A percentile compares a stretch with the other conserved stretches of the same genome.
These are phyloP conservation scores for Heliconius hortense DNA, from an alignment of 2,888 invertebrate species.

Conservation along the genomic window DNA sequence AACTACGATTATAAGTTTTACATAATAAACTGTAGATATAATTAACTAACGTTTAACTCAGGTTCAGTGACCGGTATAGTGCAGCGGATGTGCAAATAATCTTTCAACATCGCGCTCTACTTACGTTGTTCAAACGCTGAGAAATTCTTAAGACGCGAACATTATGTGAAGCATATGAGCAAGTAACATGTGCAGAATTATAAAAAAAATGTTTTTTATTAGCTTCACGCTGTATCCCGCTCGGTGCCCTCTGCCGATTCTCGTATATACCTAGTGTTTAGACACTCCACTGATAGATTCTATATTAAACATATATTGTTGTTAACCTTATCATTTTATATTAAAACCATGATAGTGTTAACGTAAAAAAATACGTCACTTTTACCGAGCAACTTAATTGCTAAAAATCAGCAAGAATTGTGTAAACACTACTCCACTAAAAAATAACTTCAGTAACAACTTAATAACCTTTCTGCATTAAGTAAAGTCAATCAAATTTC, in stretches of 20 bases:
- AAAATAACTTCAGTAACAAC: neutral
- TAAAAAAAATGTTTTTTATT: neutral
- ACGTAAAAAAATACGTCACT: neutral
- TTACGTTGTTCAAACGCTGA: constrained; percentile 38
- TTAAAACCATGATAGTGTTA: neutral
- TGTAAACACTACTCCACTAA: neutral
- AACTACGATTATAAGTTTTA: neutral
- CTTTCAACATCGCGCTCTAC: constrained; percentile 43
- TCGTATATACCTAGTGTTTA: no score
- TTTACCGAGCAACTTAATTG: neutral
- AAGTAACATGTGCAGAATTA: constrained; percentile 3
- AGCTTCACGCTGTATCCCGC: neutral
- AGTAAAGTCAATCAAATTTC: neutral
- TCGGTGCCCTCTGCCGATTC: no score
- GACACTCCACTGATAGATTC: no score
- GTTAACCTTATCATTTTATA: no score
- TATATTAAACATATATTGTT: neutral
- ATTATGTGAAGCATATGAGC: neutral
- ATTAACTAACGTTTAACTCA: constrained; percentile 18
- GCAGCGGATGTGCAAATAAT: constrained; percentile 39
- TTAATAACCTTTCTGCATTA: neutral
- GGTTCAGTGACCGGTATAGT: constrained; percentile 38
- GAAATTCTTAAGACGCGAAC: constrained; percentile 30
- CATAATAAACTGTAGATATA: neutral
- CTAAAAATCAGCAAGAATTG: neutral